Base-by-base conservation (phyloP, 1,140 invertebrate species). In the Halotydeus destructor region DNA sequence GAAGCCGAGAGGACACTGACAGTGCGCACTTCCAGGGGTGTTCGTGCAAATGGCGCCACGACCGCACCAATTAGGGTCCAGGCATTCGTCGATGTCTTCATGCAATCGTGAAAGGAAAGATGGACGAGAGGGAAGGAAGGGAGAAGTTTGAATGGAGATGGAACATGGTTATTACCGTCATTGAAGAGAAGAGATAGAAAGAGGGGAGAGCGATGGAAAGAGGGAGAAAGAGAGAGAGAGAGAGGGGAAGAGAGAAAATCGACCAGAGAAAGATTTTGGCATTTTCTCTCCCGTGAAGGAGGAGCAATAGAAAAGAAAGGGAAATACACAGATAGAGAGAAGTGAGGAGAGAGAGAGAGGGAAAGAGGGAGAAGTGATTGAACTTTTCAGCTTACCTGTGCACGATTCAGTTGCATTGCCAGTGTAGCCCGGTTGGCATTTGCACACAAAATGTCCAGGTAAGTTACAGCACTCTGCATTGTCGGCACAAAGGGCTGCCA, bases 401-500 rank as follows among this genome's bases (percentile, higher is more conserved):
- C 54, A 55, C 5, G 47, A 22, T 16, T 51, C 50, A 5, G 54
- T 55, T 9, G 52, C 54, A 42, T 57, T 55, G 35, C 54, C 55
- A 21, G 50, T 50, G 53, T 75, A 91, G 36, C 84, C 85, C 25
- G 79, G 69, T 52, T 78, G 75, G 63, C 84, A 93, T 66, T 86
- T 86, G 65, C 85, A 93, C 39, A 85, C 71, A 60, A 83, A 91
- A 65, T 86, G 79, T 43, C 83, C 77, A 23, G 84, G 84, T 49
- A 91, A 62, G 66, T 93, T 91, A 54, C 84, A 89, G 60, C 85
- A 91, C 59, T 88, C 83, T 8, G 84, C 78, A 60, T 91, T 86
- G 55, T 74, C 67, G 27, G 85, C 83, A 62, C 85, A 91, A 53
- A 78, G 67, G 24, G 73, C 68, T 32, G 77, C 70, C 46, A 88